Percentiles rank a stretch among this genome's conserved stretches.
phyloP scores from a whole-genome alignment of 1,140 invertebrate genomes.

The Drusus annulatus region DNA sequence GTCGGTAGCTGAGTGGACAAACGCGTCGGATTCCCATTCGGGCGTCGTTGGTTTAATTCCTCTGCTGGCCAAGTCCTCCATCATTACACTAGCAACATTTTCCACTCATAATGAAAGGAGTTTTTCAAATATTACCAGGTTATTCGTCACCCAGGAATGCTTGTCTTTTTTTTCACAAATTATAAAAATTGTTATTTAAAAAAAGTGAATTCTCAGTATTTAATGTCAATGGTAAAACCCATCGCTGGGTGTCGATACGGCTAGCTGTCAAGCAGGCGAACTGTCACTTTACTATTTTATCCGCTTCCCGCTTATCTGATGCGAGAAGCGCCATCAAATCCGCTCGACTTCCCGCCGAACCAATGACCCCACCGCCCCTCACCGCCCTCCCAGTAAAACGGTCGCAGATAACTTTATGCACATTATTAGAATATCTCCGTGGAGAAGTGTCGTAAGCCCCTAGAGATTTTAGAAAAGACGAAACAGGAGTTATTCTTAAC shows the following conservation, averaged over 20 bases:
- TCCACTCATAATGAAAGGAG: too few species aligned
- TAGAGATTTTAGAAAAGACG: constrained; percentile 7
- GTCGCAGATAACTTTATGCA: constrained; percentile 59
- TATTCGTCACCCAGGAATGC: too few species aligned
- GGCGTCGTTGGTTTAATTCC: too few species aligned
- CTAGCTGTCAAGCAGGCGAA: not conserved
- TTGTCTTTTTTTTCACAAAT: too few species aligned
- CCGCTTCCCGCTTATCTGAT: constrained; percentile 42
- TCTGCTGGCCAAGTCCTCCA: too few species aligned
- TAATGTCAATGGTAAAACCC: not conserved
- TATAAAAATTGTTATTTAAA: too few species aligned
- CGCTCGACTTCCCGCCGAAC: constrained; percentile 56
- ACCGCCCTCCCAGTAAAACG: constrained; percentile 49
- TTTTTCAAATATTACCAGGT: too few species aligned
- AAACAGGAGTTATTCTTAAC: too few species aligned
- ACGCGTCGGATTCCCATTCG: too few species aligned
- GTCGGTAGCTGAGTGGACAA: too few species aligned
- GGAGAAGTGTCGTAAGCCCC: constrained; percentile 18
- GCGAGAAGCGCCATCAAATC: constrained; percentile 56
- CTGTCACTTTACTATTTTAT: constrained; percentile 26
- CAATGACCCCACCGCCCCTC: constrained; percentile 51
- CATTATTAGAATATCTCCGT: constrained; percentile 59
- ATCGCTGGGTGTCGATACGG: constrained; percentile 20
- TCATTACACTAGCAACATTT: too few species aligned
- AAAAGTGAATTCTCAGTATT: too few species aligned